A percentile compares a stretch with the other conserved stretches of the same genome.
These are phyloP conservation scores for Apodemus speciosus DNA, from an alignment of 2,113 vertebrate species.

Conservation along the genomic window DNA sequence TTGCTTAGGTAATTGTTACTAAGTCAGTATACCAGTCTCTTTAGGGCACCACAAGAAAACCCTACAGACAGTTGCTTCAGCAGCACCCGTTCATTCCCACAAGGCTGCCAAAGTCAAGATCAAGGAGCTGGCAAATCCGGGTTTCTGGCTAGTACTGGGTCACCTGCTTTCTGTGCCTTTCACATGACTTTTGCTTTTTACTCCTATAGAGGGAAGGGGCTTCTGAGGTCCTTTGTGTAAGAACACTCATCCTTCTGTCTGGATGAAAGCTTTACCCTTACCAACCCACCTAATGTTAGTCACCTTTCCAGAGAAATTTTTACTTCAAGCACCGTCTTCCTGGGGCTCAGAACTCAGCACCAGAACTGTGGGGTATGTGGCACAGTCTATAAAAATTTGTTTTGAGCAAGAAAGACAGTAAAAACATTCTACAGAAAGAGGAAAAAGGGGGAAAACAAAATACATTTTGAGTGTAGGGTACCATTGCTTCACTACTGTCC, in stretches of 20 bases:
- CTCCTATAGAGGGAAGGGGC: neutral
- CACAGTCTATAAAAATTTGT: neutral
- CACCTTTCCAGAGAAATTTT: neutral
- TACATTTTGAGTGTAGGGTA: neutral
- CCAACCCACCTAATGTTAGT: neutral
- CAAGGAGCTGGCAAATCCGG: neutral
- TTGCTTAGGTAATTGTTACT: neutral
- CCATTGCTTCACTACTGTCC: neutral
- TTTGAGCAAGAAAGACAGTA: neutral
- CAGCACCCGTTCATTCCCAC: neutral
- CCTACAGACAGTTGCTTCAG: neutral
- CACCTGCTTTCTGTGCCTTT: neutral
- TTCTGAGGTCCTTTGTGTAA: neutral
- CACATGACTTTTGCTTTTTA: neutral
- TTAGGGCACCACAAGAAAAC: neutral
- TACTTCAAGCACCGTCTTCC: neutral
- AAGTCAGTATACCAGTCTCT: neutral
- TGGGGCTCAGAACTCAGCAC: neutral
- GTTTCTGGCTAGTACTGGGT: neutral
- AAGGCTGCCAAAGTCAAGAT: neutral
- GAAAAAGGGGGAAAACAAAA: neutral
- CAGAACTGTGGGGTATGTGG: neutral
- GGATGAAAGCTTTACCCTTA: neutral
- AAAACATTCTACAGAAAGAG: neutral
- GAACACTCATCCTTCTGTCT: neutral